Evolutionary conservation across 1,140 invertebrate species (phyloP).

Genomic region (Vollenhovia emeryi): DNA sequence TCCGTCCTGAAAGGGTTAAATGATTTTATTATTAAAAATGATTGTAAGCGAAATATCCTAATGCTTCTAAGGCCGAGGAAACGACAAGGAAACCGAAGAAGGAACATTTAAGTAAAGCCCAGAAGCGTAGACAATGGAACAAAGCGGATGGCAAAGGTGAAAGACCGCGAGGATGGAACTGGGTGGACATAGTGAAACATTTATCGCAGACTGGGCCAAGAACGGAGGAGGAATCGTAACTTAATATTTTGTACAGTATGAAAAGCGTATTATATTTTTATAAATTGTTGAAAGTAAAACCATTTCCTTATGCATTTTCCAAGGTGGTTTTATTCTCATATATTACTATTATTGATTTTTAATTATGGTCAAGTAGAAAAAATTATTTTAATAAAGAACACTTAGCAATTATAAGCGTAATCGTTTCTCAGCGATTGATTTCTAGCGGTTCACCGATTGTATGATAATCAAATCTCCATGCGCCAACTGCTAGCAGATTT

Average conservation of each 20-base stretch:
- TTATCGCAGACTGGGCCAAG: constrained; percentile 93
- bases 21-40: not conserved
- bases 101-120: constrained; percentile 95
- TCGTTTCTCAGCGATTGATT: constrained; percentile 36
- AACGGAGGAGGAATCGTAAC: constrained; percentile 81
- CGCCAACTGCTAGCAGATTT: constrained; percentile 84
- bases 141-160: constrained; percentile 93
- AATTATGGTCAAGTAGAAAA: not conserved
- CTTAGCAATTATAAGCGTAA: constrained; percentile 31
- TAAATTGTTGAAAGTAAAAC: constrained; percentile 76
- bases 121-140: constrained; percentile 96
- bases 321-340: constrained; percentile 51
- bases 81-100: constrained; percentile 88
- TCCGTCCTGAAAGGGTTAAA: too few relatives aligned
- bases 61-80: constrained; percentile 75
- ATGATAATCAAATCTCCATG: constrained; percentile 81
- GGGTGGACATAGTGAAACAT: constrained; percentile 98
- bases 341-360: not conserved
- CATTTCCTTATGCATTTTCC: constrained; percentile 61
- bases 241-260: constrained; percentile 75
- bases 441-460: too few relatives aligned
- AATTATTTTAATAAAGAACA: constrained; percentile 46
- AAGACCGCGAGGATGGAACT: constrained; percentile 95
- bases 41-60: not conserved
- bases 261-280: constrained; percentile 77